Percentiles rank a stretch among this genome's conserved stretches.
These are phyloP conservation scores for Morelia viridis DNA, from an alignment of 2,797 vertebrate species.

Conservation along the genomic window DNA sequence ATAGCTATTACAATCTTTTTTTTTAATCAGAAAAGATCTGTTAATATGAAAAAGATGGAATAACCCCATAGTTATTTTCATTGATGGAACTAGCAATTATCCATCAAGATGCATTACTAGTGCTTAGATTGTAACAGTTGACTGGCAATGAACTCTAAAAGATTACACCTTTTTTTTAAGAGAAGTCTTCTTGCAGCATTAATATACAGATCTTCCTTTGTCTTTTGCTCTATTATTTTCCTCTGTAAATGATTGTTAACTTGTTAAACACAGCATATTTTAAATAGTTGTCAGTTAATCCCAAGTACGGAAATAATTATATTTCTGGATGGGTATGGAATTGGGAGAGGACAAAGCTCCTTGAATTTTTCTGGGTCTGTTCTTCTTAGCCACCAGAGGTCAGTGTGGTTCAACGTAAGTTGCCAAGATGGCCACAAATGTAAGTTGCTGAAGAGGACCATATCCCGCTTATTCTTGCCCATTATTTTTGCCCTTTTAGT, in stretches of 20 bases:
- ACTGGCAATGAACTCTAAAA: not conserved
- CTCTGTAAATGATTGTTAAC: not conserved
- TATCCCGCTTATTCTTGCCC: not conserved
- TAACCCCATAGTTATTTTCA: not conserved
- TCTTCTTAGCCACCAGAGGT: slow-evolving; percentile 57
- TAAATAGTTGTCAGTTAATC: not conserved
- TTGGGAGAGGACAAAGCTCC: not conserved
- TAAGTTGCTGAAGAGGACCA: not conserved
- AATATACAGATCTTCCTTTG: not conserved
- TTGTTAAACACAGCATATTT: not conserved
- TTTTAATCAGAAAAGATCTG: not conserved
- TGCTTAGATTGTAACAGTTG: not conserved
- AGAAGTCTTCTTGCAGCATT: not conserved
- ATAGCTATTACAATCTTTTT: not conserved
- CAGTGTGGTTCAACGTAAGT: slow-evolving; percentile 40
- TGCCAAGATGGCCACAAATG: not conserved
- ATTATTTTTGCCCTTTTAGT: not conserved
- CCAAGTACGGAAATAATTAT: not conserved
- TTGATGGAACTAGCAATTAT: not conserved
- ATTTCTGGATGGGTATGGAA: not conserved
- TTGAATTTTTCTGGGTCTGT: not conserved
- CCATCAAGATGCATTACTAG: not conserved
- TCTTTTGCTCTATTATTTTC: not conserved
- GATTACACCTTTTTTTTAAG: not conserved
- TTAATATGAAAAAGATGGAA: not conserved